phyloP scores from a whole-genome alignment of 2,888 invertebrate genomes.

The Hypselothyrea guttata region DNA sequence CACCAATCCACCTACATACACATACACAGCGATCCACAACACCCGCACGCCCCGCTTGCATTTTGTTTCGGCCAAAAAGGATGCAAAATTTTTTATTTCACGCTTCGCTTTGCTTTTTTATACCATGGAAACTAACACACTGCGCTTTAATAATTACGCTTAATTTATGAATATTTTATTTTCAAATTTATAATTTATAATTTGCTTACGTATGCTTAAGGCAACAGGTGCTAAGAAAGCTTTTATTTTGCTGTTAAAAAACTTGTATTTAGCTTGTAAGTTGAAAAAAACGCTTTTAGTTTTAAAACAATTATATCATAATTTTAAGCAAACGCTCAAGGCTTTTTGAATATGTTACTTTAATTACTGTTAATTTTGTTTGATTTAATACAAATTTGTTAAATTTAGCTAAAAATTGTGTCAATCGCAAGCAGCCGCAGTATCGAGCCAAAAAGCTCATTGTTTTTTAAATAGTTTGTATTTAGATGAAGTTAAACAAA shows the following conservation, averaged over 20 bases:
- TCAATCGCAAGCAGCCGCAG: constrained; percentile 74
- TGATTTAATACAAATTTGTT: constrained; percentile 31
- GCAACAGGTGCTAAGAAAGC: constrained; percentile 22
- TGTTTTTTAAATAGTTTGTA: constrained; percentile 20
- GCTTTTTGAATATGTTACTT: constrained; percentile 20
- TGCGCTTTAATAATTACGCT: constrained; percentile 28
- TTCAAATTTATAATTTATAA: constrained; percentile 17
- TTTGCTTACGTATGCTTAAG: constrained; percentile 21
- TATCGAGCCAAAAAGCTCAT: constrained; percentile 14
- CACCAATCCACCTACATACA: too few species aligned
- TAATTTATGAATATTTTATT: constrained; percentile 2
- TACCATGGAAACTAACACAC: constrained; percentile 47
- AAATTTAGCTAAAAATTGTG: constrained; percentile 60
- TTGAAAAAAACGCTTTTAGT: constrained; percentile 18
- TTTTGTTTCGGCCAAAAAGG: constrained; percentile 26
- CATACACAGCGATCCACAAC: constrained; percentile 15
- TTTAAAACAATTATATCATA: constrained; percentile 29
- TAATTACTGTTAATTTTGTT: constrained; percentile 33
- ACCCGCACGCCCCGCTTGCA: constrained; percentile 24
- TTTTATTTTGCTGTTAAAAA: too few species aligned
- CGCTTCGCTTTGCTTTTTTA: constrained; percentile 56
- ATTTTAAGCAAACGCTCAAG: constrained; percentile 41
- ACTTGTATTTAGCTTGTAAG: constrained; percentile 24
- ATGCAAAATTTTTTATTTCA: constrained; percentile 25
- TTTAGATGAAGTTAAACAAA: constrained; percentile 31